A percentile compares a stretch with the other conserved stretches of the same genome.
Evolutionary conservation across 2,888 invertebrate species (phyloP).

Genomic region (Tromatobia lineatoria): DNA sequence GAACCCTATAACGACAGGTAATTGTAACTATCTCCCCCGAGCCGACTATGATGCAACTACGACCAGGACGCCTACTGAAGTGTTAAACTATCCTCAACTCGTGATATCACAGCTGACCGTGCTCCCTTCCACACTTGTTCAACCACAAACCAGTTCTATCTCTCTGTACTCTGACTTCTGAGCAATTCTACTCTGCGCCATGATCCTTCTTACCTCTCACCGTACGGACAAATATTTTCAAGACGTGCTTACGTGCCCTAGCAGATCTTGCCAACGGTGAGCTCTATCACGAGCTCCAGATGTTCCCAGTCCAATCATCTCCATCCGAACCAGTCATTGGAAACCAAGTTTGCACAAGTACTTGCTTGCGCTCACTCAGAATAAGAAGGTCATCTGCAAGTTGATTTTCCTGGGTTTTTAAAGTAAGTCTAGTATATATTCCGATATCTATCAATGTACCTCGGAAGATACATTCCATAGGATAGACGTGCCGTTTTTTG

Average conservation of each 20-base stretch:
- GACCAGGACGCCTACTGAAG: conserved; percentile 44
- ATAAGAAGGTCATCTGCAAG: not conserved
- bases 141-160: conserved; percentile 55
- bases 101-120: conserved; percentile 58
- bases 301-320: conserved; percentile 27
- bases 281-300: conserved; percentile 10
- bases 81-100: conserved; percentile 66
- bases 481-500: too few species aligned
- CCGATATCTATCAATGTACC: not conserved
- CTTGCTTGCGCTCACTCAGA: not conserved
- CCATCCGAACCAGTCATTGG: not conserved
- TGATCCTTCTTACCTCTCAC: conserved; percentile 43
- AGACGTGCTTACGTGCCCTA: conserved; percentile 36
- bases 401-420: not conserved
- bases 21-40: conserved; percentile 55
- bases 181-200: conserved; percentile 1
- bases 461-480: too few species aligned
- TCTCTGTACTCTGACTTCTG: conserved; percentile 19
- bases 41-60: conserved; percentile 30
- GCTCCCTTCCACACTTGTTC: conserved; percentile 25
- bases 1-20: conserved; percentile 59
- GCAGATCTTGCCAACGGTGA: conserved; percentile 28
- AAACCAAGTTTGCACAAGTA: not conserved
- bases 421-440: not conserved
- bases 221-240: conserved; percentile 53